These are phyloP conservation scores for Listronotus oregonensis DNA, from an alignment of 1,140 invertebrate species.

Conservation along the genomic window DNA sequence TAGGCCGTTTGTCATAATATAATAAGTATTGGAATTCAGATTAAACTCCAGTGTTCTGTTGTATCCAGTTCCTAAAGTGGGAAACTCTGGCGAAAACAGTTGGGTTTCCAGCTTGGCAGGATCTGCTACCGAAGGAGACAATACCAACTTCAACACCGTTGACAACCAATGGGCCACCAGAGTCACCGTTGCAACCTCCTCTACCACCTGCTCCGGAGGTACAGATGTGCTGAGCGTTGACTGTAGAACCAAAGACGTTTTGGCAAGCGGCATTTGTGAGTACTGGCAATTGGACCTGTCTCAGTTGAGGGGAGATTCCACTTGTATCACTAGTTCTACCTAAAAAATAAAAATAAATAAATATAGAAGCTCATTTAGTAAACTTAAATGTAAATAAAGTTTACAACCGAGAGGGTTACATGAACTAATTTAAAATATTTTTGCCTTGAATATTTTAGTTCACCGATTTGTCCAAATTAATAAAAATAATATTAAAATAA, in stretches of 20 bases:
- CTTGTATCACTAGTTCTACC: constrained; percentile 24
- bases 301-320: constrained; percentile 6
- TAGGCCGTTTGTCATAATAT: too few species aligned
- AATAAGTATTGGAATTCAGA: too few species aligned
- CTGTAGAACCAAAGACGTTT: not conserved
- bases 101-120: constrained; percentile 55
- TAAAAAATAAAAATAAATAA: not conserved
- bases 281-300: constrained; percentile 5
- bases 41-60: too few species aligned
- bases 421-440: not conserved
- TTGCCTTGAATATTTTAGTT: not conserved
- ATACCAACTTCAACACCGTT: constrained; percentile 56
- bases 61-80: constrained; percentile 42
- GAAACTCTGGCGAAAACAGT: constrained; percentile 55
- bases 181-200: constrained; percentile 55
- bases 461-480: not conserved
- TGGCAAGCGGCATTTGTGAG: constrained; percentile 14
- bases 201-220: constrained; percentile 8
- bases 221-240: constrained; percentile 10
- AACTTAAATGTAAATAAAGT: not conserved
- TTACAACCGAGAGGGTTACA: not conserved
- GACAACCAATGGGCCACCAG: constrained; percentile 61
- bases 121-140: constrained; percentile 58
- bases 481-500: too few species aligned
- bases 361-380: not conserved